Conservation (phyloP, 1,140 invertebrate genomes). For the Aphelenchoides fujianensis region DNA sequence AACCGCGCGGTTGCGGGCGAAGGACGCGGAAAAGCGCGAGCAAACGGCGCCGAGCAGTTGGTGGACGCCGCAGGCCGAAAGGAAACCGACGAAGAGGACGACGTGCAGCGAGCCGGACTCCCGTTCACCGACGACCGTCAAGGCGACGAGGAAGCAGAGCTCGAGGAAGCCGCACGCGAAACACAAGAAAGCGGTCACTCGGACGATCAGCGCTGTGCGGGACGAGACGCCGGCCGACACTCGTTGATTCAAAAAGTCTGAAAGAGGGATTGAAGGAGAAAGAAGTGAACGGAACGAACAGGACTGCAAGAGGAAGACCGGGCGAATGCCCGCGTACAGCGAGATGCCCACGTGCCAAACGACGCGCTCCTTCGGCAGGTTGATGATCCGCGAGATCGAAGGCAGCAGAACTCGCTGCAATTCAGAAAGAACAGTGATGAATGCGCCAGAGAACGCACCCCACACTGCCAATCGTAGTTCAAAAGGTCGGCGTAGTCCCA, state of each 20-base stretch:
- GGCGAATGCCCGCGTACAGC: conserved; percentile 25
- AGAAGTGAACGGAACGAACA: conserved; percentile 27
- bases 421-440: no score
- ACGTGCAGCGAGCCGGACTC: conserved; percentile 36
- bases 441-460: no score
- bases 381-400: conserved; percentile 42
- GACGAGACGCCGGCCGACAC: not conserved
- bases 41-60: not conserved
- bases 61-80: conserved; percentile 15
- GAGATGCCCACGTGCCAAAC: conserved; percentile 35
- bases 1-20: not conserved
- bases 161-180: conserved; percentile 28
- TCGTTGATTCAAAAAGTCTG: conserved; percentile 3
- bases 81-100: conserved; percentile 33
- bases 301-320: conserved; percentile 21
- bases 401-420: conserved; percentile 31
- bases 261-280: not conserved
- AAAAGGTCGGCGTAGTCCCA: conserved; percentile 28
- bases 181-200: conserved; percentile 7
- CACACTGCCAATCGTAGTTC: conserved; percentile 43
- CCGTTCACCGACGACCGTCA: conserved; percentile 39
- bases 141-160: conserved; percentile 25
- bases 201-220: conserved; percentile 15
- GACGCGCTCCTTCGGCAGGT: conserved; percentile 38
- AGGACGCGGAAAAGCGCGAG: conserved; percentile 10